Evolutionary conservation across 2,888 invertebrate species (phyloP).

Genomic region (Eledone cirrhosa): DNA sequence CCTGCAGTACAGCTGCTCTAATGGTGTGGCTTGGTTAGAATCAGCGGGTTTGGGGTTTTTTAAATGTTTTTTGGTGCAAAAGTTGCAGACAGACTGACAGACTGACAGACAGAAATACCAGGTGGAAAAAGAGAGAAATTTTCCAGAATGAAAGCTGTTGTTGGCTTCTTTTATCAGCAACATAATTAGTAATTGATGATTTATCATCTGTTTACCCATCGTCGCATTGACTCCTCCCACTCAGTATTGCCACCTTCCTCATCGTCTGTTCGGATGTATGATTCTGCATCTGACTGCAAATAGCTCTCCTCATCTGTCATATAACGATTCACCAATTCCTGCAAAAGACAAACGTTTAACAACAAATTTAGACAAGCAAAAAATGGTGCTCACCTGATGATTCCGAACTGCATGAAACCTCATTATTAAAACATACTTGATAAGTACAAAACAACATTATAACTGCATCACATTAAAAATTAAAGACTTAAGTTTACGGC

Average conservation of each 20-base stretch:
- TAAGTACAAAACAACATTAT: too few species aligned
- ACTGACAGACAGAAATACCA: background rate
- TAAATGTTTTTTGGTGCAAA: background rate
- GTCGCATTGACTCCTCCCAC: slow-evolving; percentile 75
- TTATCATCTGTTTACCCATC: slow-evolving; percentile 75
- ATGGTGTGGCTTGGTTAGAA: too few species aligned
- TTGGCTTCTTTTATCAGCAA: too few species aligned
- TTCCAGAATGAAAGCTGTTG: background rate
- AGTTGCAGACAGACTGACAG: background rate
- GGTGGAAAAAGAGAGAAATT: background rate
- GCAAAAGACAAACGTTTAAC: background rate
- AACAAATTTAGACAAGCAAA: too few species aligned
- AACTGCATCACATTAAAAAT: too few species aligned
- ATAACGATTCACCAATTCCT: slow-evolving; percentile 47
- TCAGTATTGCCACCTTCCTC: slow-evolving; percentile 70
- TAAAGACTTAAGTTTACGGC: too few species aligned
- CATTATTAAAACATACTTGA: too few species aligned
- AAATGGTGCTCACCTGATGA: too few species aligned
- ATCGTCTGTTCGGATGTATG: slow-evolving; percentile 68
- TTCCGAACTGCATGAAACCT: too few species aligned
- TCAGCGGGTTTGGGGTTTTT: too few species aligned
- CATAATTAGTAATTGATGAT: background rate
- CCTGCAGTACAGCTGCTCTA: too few species aligned
- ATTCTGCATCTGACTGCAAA: slow-evolving; percentile 65
- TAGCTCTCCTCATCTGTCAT: slow-evolving; percentile 63